Base-by-base conservation (phyloP, 2,888 invertebrate species). In the Sminthurides aquaticus region DNA sequence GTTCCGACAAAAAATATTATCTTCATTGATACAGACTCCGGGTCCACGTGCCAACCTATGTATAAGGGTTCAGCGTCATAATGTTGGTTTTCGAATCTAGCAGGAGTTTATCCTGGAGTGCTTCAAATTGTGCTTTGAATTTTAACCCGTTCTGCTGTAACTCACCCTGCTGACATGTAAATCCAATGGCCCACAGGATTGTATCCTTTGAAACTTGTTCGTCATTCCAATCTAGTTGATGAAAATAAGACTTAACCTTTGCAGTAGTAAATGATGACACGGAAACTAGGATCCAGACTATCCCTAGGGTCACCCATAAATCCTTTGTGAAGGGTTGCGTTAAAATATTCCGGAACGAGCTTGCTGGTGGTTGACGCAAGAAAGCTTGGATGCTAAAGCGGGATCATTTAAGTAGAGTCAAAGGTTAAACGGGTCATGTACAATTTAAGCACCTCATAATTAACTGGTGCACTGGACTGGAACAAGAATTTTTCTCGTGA, bases 351-450 rank as follows among this genome's bases (percentile, higher is more conserved):
- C 64, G 55, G 25, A 71, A 29, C 1, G 68, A 69, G 48, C 62
- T 67, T 18, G 67, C 54, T 2, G 67, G 24, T 11, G 70, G 70
- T 54, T 71, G 69, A n/a, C 62, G 64, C 34, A 71, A 71, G 56
- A 71, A 71, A 3, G 60, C 65, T n/a, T 57, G 57, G 11, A 66
- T 63, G 20, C 70, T 69, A 49, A 26, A 65, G 11, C 3, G 25
- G 11, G 25, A 34, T 34, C 15, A 15, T 34, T 34, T 15, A 52
- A 43, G 11, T 8, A 43, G 43, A 8, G 8, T 43, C 18, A 11
- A 43, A 8, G 8, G 8, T 8, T 43, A 43, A 43, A 43, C 18
- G 43, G 18, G 43, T 18, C 8, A 43, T 43, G 18, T 8, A 43
- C 11, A 43, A 43, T 43, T 18, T 43, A 11, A n/a, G 22, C n/a